Conservation (phyloP, 2,113 vertebrate genomes). For the Hipposideros armiger region DNA sequence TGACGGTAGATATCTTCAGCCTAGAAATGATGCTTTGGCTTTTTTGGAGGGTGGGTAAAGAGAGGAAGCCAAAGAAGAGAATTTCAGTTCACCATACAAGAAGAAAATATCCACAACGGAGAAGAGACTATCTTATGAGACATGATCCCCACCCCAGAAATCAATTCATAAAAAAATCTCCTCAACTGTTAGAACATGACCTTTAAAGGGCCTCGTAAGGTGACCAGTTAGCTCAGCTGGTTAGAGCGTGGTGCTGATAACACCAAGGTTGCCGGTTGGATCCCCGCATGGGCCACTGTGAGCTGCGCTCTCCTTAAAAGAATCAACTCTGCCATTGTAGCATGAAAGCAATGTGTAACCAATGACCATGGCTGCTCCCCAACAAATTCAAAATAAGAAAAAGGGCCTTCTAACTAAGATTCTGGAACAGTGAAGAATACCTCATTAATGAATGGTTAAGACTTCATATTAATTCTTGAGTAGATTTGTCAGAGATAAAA, state of each 20-base stretch:
- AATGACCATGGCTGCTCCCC: no score
- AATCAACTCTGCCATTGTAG: no score
- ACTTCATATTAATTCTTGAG: neutral
- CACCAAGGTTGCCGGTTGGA: no score
- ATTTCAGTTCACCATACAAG: neutral
- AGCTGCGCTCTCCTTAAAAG: no score
- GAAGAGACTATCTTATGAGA: neutral
- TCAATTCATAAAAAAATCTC: neutral
- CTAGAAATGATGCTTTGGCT: neutral
- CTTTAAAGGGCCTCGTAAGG: neutral
- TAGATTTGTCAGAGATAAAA: neutral
- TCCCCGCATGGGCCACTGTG: no score
- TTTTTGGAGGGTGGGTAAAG: neutral
- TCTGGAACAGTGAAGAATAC: neutral
- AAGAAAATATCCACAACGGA: neutral
- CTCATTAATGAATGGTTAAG: slow-evolving; percentile 32
- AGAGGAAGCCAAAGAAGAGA: neutral
- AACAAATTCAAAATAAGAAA: neutral
- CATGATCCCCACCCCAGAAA: neutral
- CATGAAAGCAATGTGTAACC: no score
- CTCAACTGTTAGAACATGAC: neutral
- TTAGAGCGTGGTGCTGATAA: no score
- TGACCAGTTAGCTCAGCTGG: no score
- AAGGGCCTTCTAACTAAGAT: neutral
- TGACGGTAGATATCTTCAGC: neutral